phyloP scores from a whole-genome alignment of 2,113 vertebrate genomes.

The Orycteropus afer region DNA sequence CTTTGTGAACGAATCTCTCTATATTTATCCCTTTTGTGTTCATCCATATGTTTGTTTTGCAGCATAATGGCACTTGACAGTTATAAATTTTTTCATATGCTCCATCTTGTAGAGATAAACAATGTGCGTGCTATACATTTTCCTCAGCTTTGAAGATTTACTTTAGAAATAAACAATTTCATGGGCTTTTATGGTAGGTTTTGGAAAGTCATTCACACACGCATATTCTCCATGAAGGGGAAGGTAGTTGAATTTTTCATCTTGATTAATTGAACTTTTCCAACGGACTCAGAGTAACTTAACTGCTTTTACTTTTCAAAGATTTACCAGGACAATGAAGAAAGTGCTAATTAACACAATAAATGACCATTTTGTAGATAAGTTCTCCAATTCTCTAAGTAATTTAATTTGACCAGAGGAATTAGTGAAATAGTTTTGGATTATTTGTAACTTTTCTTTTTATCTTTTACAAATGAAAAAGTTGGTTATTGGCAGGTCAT shows the following conservation, averaged over 20 bases:
- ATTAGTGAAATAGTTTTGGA: slow-evolving; percentile 45
- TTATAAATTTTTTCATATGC: slow-evolving; percentile 69
- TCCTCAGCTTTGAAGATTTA: slow-evolving; percentile 68
- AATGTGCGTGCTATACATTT: slow-evolving; percentile 57
- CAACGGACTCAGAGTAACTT: neutral
- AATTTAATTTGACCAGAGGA: slow-evolving; percentile 58
- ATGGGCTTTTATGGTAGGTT: slow-evolving; percentile 48
- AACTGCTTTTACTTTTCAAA: slow-evolving; percentile 43
- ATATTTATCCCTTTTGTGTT: slow-evolving; percentile 51
- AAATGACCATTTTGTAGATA: slow-evolving; percentile 51
- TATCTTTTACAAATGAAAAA: slow-evolving; percentile 64
- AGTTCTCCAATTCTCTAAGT: slow-evolving; percentile 48
- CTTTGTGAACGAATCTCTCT: slow-evolving; percentile 13
- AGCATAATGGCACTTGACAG: slow-evolving; percentile 58
- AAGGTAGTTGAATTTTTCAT: slow-evolving; percentile 49
- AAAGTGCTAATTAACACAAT: slow-evolving; percentile 47
- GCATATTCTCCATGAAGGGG: slow-evolving; percentile 36
- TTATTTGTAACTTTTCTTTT: slow-evolving; percentile 61
- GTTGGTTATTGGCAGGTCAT: slow-evolving; percentile 24
- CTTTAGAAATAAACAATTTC: slow-evolving; percentile 71
- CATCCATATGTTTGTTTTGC: slow-evolving; percentile 61
- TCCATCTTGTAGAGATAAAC: slow-evolving; percentile 70
- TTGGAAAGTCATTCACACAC: slow-evolving; percentile 50
- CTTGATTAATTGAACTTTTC: slow-evolving; percentile 56
- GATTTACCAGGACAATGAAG: slow-evolving; percentile 43